Percentiles rank a stretch among this genome's conserved stretches.
Conservation (phyloP, 2,113 vertebrate species). For the Recurvirostra avosetta region DNA sequence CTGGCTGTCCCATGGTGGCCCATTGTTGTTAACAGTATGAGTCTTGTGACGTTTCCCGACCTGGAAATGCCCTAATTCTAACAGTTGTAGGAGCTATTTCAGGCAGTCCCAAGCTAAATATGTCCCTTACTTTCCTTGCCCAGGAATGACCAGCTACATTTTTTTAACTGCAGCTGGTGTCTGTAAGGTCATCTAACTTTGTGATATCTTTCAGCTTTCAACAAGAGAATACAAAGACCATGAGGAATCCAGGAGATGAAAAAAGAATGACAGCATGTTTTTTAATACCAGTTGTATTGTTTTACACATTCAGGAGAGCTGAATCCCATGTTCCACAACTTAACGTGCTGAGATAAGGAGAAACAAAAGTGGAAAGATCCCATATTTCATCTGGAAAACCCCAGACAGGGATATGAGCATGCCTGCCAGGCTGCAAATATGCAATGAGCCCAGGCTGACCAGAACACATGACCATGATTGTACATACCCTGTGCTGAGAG, state of each 20-base stretch:
- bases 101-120: background rate
- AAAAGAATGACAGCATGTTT: background rate
- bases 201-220: background rate
- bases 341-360: background rate
- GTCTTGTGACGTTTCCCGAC: background rate
- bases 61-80: background rate
- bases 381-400: background rate
- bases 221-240: background rate
- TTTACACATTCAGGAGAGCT: background rate
- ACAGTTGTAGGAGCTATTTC: background rate
- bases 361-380: background rate
- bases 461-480: accelerated
- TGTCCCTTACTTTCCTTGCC: background rate
- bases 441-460: background rate
- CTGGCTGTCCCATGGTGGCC: background rate
- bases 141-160: background rate
- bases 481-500: background rate
- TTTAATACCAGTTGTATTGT: background rate
- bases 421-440: background rate
- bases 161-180: background rate
- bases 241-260: background rate
- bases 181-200: no score
- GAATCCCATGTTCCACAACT: background rate
- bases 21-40: background rate
- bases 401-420: background rate